Percentiles rank a stretch among this genome's conserved stretches.
phyloP scores from a whole-genome alignment of 2,888 invertebrate species.

The Lithophane ornitopus region DNA sequence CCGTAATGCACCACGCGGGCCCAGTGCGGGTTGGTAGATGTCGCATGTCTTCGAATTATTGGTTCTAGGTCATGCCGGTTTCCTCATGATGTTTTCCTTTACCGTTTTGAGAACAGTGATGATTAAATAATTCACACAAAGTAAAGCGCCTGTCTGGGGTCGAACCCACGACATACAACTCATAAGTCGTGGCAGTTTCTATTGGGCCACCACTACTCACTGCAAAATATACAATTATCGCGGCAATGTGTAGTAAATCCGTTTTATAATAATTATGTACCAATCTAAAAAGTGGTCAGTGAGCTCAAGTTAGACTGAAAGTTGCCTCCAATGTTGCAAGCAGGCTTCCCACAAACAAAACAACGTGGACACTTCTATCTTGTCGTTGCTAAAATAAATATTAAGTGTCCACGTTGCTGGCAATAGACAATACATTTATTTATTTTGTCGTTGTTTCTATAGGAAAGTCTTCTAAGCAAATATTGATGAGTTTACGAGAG shows the following conservation, averaged over 20 bases:
- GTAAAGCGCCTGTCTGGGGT: too few species aligned
- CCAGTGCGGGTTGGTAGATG: too few species aligned
- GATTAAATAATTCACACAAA: too few species aligned
- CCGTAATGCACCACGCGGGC: too few species aligned
- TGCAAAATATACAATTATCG: too few species aligned
- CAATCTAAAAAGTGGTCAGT: not conserved
- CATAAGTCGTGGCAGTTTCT: too few species aligned
- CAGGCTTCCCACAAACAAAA: not conserved
- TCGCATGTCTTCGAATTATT: too few species aligned
- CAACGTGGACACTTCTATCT: not conserved
- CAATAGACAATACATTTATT: not conserved
- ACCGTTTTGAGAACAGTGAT: too few species aligned
- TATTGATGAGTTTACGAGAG: not conserved
- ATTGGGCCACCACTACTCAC: too few species aligned
- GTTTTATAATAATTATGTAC: not conserved
- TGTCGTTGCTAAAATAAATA: slow-evolving; percentile 5
- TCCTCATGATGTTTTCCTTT: too few species aligned
- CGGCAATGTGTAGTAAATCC: not conserved
- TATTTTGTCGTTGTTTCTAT: not conserved
- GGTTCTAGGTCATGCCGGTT: too few species aligned
- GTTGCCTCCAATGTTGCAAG: not conserved
- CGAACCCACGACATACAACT: too few species aligned
- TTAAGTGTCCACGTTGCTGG: not conserved
- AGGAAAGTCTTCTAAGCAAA: slow-evolving; percentile 5
- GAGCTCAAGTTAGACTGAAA: not conserved